phyloP scores from a whole-genome alignment of 1,140 invertebrate species.

The Cotesia vestalis region DNA sequence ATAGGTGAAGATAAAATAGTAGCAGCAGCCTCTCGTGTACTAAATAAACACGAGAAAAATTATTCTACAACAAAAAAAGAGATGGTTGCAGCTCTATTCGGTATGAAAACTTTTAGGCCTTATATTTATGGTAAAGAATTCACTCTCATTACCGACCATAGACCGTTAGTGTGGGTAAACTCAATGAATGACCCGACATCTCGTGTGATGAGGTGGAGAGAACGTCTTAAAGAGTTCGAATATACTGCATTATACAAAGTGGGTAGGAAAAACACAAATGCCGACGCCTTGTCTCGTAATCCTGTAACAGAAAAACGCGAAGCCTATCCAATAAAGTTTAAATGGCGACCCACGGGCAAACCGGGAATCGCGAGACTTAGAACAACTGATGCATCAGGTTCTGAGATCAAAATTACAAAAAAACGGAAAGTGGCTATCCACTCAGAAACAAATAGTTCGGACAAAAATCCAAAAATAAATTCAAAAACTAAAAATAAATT shows the following conservation, averaged over 20 bases:
- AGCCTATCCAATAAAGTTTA: too few relatives aligned
- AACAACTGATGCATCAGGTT: too few relatives aligned
- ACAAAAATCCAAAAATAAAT: too few relatives aligned
- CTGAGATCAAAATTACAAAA: too few relatives aligned
- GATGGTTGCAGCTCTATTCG: not conserved
- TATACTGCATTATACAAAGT: not conserved
- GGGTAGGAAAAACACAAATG: not conserved
- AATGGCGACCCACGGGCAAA: too few relatives aligned
- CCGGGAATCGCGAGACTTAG: too few relatives aligned
- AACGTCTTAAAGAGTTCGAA: not conserved
- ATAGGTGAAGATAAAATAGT: too few relatives aligned
- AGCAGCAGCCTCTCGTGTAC: too few relatives aligned
- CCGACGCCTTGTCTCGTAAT: not conserved
- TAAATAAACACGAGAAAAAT: too few relatives aligned
- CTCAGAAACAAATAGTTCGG: too few relatives aligned
- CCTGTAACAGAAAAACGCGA: not conserved
- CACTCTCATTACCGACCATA: not conserved
- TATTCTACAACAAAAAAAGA: not conserved
- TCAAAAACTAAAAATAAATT: too few relatives aligned
- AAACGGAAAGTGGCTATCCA: too few relatives aligned
- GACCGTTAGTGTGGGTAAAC: not conserved
- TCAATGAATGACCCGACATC: constrained; percentile 16
- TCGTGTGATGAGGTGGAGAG: not conserved
- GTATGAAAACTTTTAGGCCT: not conserved
- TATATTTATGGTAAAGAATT: not conserved